Percentiles rank a stretch among this genome's conserved stretches.
Conservation (phyloP, 2,113 vertebrate species). For the Prochilodus magdalenae region DNA sequence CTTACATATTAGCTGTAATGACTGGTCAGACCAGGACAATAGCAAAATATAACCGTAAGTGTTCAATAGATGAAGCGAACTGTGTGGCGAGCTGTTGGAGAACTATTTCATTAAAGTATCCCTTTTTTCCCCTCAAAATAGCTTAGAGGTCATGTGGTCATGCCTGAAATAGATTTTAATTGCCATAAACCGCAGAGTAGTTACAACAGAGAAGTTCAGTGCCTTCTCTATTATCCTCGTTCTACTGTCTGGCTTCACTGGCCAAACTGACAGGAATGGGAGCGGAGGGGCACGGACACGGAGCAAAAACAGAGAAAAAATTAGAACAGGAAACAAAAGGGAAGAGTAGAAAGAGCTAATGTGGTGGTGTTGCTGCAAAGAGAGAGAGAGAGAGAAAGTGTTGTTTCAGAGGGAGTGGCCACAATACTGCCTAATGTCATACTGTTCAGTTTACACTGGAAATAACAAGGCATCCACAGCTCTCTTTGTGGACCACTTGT, state of each 20-base stretch:
- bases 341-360: neutral
- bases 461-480: neutral
- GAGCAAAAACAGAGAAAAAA: neutral
- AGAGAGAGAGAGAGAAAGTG: neutral
- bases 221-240: neutral
- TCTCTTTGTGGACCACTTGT: neutral
- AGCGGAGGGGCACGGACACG: neutral
- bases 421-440: neutral
- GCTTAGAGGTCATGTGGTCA: neutral
- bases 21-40: neutral
- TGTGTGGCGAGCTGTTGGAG: neutral
- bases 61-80: neutral
- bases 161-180: constrained; percentile 12
- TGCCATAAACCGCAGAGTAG: constrained; percentile 27
- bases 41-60: neutral
- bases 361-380: neutral
- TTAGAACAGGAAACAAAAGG: neutral
- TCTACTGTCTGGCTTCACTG: constrained; percentile 1
- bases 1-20: neutral
- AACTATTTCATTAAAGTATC: neutral
- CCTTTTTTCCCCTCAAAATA: neutral
- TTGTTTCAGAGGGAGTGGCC: neutral
- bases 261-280: constrained; percentile 18
- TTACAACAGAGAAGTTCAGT: constrained; percentile 35
- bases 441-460: neutral